phyloP scores from a whole-genome alignment of 2,888 invertebrate species.

The Caenorhabditis angaria region DNA sequence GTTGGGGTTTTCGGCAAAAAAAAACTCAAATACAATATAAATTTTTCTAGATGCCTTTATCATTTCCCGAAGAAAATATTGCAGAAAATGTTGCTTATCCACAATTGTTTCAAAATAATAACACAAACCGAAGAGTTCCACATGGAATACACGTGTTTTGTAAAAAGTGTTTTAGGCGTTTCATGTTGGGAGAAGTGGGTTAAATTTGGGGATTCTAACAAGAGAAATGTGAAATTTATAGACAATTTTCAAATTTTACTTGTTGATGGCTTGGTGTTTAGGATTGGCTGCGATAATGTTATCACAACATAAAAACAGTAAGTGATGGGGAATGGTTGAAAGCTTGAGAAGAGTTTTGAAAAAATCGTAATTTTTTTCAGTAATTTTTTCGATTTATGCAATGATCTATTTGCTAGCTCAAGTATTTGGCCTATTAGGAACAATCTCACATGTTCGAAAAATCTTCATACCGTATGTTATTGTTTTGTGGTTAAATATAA shows the following conservation, averaged over 20 bases:
- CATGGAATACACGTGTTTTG: slow-evolving; percentile 30
- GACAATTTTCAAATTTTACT: slow-evolving; percentile 25
- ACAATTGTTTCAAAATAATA: background rate
- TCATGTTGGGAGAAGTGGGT: slow-evolving; percentile 11
- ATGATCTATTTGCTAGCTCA: slow-evolving; percentile 24
- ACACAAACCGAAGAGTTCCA: background rate
- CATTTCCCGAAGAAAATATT: background rate
- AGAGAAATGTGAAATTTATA: background rate
- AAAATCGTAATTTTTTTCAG: background rate
- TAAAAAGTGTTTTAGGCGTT: slow-evolving; percentile 11
- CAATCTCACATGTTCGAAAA: slow-evolving; percentile 8
- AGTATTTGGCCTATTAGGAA: slow-evolving; percentile 24
- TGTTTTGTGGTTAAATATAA: too few species aligned
- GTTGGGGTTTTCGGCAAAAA: background rate
- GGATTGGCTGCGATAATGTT: slow-evolving; percentile 24
- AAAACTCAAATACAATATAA: background rate
- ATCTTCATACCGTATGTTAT: slow-evolving; percentile 27
- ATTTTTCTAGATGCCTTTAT: background rate
- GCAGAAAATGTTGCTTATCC: background rate
- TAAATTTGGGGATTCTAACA: background rate
- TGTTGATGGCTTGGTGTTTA: slow-evolving; percentile 34
- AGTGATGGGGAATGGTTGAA: background rate
- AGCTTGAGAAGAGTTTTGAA: background rate
- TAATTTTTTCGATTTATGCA: background rate
- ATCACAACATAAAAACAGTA: slow-evolving; percentile 1